Evolutionary conservation across 2,113 vertebrate species (phyloP).

Genomic region (Ellobius talpinus): DNA sequence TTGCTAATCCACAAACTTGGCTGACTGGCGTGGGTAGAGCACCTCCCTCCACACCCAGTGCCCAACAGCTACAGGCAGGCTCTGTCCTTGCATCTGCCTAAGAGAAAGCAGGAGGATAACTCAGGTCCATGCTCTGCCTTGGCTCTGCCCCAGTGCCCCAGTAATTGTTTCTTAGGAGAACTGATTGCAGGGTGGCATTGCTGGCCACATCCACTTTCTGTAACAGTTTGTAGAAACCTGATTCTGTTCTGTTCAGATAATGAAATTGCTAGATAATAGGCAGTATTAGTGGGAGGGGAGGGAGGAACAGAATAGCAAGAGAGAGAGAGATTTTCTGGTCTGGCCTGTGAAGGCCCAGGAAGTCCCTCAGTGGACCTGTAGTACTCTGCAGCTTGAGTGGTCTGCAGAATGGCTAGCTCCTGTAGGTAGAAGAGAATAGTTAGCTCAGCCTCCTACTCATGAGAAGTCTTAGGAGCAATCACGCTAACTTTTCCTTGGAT

Average conservation of each 20-base stretch:
- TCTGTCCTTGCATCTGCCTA: not conserved
- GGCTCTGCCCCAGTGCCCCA: not conserved
- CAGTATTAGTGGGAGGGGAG: not conserved
- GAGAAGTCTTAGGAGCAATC: not conserved
- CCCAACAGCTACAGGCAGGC: not conserved
- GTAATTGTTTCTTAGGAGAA: constrained; percentile 47
- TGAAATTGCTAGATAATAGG: not conserved
- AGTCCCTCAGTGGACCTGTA: accelerated
- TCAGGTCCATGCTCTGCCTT: not conserved
- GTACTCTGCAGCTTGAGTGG: not conserved
- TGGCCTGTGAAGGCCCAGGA: not conserved
- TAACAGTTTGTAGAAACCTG: constrained; percentile 45
- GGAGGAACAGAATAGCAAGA: not conserved
- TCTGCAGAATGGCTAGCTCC: not conserved
- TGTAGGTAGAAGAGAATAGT: not conserved
- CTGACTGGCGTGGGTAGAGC: not conserved
- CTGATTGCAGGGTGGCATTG: constrained; percentile 45
- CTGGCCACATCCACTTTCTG: not conserved
- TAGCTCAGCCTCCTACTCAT: not conserved
- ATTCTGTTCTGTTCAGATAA: constrained; percentile 47
- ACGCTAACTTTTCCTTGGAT: not conserved
- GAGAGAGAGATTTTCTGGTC: not conserved
- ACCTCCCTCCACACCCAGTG: not conserved
- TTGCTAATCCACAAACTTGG: not conserved
- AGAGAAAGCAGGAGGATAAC: not conserved